Conservation (phyloP, 2,888 invertebrate genomes). For the Helleia helle region DNA sequence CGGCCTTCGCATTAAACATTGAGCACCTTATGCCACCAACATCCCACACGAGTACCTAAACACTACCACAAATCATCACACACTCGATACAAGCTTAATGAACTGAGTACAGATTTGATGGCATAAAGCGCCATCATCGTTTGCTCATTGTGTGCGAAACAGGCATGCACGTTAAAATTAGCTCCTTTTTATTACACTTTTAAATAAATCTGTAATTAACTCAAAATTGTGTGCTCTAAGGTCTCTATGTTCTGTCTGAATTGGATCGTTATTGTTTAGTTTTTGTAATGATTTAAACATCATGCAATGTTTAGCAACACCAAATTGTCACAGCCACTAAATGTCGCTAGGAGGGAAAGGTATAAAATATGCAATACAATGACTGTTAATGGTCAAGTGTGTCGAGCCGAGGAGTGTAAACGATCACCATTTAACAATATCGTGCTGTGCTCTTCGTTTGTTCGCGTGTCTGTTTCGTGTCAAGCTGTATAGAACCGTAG, state of each 20-base stretch:
- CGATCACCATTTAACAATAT: constrained; percentile 35
- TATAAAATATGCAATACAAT: constrained; percentile 72
- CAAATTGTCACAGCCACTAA: constrained; percentile 54
- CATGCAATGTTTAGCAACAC: constrained; percentile 68
- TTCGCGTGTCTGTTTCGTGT: constrained; percentile 69
- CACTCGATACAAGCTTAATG: constrained; percentile 16
- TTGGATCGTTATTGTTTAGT: constrained; percentile 32
- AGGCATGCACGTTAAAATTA: constrained; percentile 57
- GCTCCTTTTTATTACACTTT: not conserved
- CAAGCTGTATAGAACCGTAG: constrained; percentile 59
- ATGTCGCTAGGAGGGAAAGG: constrained; percentile 71
- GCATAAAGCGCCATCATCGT: constrained; percentile 15
- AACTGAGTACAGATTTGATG: constrained; percentile 17
- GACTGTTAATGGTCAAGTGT: constrained; percentile 59
- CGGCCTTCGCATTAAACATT: constrained; percentile 19
- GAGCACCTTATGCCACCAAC: constrained; percentile 40
- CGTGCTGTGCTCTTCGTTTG: constrained; percentile 63
- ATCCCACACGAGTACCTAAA: constrained; percentile 13
- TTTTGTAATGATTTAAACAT: constrained; percentile 46
- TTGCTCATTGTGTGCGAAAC: constrained; percentile 32
- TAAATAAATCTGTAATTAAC: constrained; percentile 3
- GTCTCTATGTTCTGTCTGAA: constrained; percentile 36
- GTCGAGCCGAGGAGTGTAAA: constrained; percentile 48
- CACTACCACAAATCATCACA: constrained; percentile 16
- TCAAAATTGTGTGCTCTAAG: constrained; percentile 43